Evolutionary conservation across 2,113 vertebrate species (phyloP), one percentile per base, ranked within the genome.

Genomic region (Phodopus roborovskii): DNA sequence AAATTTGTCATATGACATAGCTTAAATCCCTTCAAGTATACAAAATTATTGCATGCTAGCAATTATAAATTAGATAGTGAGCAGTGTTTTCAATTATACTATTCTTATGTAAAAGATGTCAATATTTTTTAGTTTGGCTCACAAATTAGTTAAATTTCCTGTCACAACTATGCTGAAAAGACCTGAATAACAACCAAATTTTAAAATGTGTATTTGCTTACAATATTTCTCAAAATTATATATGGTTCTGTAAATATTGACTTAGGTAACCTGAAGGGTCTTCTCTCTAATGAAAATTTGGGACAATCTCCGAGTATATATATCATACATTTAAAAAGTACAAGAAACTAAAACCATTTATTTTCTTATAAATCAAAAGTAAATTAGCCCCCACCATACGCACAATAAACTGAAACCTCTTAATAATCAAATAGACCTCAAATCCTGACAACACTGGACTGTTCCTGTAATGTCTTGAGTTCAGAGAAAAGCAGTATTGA

Each of bases 401-500:
- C 28, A 73, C 8, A 88, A 78, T 70, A 66, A 79, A 74, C 50
- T 22, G 7, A 91, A 95, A 95, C 45, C 71, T 68, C 7, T 89
- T 70, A 95, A 73, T 92, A 87, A 91, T 45, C 30, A 74, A 88
- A 96, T 82, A 87, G 36, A 2, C 66, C 85, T 89, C 56, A 94
- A 89, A 58, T 39, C 42, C 81, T 68, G 77, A 28, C 26, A 89
- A 88, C 94, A 58, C 7, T 75, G n/a, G 36, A 33, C 45, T 86
- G 5, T 50, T 85, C 33, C 56, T 66, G 70, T 28, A 96, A 96
- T 96, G 39, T 39, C 19, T 33, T 86, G 53, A 53, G 36, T 92
- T 91, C 78, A 94, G 58, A 53, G 42, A 48, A 74, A 88, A 81
- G 87, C 81, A 91, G 19, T 71, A 97, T 92, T 94, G 97, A 97